Conservation (phyloP, 1,140 invertebrate species). For the Triops cancriformis region DNA sequence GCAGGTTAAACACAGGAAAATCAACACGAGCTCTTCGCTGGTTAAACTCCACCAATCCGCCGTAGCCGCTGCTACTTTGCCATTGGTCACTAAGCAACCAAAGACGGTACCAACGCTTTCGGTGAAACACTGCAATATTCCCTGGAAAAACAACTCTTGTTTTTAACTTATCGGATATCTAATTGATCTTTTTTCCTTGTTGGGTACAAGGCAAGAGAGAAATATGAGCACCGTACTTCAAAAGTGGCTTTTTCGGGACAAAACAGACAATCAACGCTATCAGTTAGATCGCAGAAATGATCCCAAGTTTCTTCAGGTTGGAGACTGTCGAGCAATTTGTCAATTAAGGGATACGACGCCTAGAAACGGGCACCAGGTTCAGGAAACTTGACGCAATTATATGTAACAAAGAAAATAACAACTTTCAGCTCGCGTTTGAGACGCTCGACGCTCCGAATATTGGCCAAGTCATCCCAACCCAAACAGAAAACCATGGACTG, state of each 20-base stretch:
- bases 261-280: slow-evolving; percentile 20
- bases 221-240: slow-evolving; percentile 19
- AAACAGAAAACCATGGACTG: slow-evolving; percentile 23
- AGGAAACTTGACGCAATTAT: neutral
- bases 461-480: slow-evolving; percentile 23
- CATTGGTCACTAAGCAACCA: slow-evolving; percentile 21
- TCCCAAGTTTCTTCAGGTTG: slow-evolving; percentile 23
- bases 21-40: slow-evolving; percentile 16
- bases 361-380: neutral
- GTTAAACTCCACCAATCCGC: slow-evolving; percentile 25
- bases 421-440: slow-evolving; percentile 25
- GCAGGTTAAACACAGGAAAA: slow-evolving; percentile 14
- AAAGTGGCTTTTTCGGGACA: slow-evolving; percentile 21
- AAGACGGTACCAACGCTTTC: slow-evolving; percentile 28
- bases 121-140: slow-evolving; percentile 23
- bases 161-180: too few species aligned
- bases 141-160: neutral
- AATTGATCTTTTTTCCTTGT: too few species aligned
- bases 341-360: slow-evolving; percentile 23
- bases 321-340: slow-evolving; percentile 20
- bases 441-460: slow-evolving; percentile 19
- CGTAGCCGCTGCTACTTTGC: slow-evolving; percentile 26
- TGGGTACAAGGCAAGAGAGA: neutral
- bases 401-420: neutral
- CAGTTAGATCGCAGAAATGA: slow-evolving; percentile 22